phyloP scores from a whole-genome alignment of 2,113 vertebrate species.

The Eleginops maclovinus region DNA sequence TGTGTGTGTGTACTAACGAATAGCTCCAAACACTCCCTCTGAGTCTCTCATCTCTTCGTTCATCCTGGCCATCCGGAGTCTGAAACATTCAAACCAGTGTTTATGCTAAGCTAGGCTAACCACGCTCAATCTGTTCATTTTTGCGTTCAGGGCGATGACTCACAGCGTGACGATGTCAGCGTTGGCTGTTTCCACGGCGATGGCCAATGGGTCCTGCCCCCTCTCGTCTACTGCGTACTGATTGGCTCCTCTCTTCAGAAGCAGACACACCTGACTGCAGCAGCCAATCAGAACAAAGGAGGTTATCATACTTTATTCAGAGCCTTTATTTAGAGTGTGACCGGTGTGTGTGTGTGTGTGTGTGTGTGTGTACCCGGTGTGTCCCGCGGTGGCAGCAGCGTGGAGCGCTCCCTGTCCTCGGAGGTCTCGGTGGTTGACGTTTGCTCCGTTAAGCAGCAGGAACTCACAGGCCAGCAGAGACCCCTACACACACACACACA shows the following conservation, averaged over 20 bases:
- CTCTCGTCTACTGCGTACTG: constrained; percentile 85
- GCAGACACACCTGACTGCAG: constrained; percentile 82
- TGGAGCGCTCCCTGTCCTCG: constrained; percentile 83
- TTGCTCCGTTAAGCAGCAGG: constrained; percentile 83
- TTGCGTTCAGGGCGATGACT: constrained; percentile 44
- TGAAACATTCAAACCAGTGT: constrained; percentile 39
- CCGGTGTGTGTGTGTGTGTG: background rate
- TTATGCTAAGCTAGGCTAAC: constrained; percentile 4
- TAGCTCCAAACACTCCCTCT: constrained; percentile 79
- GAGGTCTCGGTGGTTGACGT: constrained; percentile 82
- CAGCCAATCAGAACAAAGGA: constrained; percentile 12
- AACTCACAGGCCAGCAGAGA: constrained; percentile 84
- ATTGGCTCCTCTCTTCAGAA: constrained; percentile 86
- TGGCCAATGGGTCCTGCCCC: constrained; percentile 83
- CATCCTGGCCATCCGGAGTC: constrained; percentile 85
- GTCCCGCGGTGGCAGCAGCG: constrained; percentile 78
- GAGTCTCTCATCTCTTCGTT: constrained; percentile 87
- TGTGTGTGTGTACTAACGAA: constrained; percentile 65
- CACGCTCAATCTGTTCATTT: too few species aligned
- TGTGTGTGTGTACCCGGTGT: constrained; percentile 78
- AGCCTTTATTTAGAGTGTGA: background rate
- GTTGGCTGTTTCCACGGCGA: constrained; percentile 82
- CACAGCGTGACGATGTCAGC: constrained; percentile 87
- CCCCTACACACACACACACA: constrained; percentile 65
- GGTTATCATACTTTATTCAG: fast-evolving